Evolutionary conservation across 92 coral and sea anemone genomes (phyloP).

Genomic region (Bergia sp.): DNA sequence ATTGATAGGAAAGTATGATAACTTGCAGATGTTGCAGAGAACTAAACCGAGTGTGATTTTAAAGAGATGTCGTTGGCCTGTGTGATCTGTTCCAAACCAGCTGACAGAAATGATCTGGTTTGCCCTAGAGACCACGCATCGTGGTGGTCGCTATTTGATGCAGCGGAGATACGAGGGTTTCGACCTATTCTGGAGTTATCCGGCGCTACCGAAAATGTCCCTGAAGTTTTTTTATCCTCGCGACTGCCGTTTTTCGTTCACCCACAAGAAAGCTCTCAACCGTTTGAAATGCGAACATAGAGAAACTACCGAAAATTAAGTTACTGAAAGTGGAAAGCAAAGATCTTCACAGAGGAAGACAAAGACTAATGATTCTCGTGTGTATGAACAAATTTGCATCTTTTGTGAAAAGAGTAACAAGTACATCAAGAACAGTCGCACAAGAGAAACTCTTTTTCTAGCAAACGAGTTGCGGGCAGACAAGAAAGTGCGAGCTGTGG

Average conservation of each 20-base stretch:
- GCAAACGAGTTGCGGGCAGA: conserved; percentile 51
- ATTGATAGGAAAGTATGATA: conserved; percentile 14
- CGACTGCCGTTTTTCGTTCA: conserved; percentile 30
- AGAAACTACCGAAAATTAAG: conserved; percentile 32
- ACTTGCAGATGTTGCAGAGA: conserved; percentile 15
- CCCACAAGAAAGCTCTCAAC: conserved; percentile 38
- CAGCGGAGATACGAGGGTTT: conserved; percentile 50
- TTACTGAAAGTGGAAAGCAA: conserved; percentile 41
- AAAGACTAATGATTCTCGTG: conserved; percentile 46
- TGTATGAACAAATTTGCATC: conserved; percentile 50
- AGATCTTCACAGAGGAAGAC: conserved; percentile 46
- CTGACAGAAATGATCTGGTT: conserved; percentile 43
- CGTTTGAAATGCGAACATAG: conserved; percentile 21
- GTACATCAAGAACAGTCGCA: conserved; percentile 38
- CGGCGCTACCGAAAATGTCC: conserved; percentile 32
- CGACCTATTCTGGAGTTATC: conserved; percentile 47
- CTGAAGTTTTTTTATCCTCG: conserved; percentile 49
- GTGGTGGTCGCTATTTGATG: conserved; percentile 43
- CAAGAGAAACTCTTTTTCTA: conserved; percentile 51
- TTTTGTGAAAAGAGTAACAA: conserved; percentile 45
- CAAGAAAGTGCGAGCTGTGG: conserved; percentile 56
- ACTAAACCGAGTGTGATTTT: conserved; percentile 28
- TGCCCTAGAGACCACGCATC: conserved; percentile 52
- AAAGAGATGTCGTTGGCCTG: conserved; percentile 33
- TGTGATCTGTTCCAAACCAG: conserved; percentile 42